Percentiles rank a stretch among this genome's conserved stretches.
phyloP scores from a whole-genome alignment of 2,113 vertebrate genomes.

The Sinocyclocheilus maitianheensis region DNA sequence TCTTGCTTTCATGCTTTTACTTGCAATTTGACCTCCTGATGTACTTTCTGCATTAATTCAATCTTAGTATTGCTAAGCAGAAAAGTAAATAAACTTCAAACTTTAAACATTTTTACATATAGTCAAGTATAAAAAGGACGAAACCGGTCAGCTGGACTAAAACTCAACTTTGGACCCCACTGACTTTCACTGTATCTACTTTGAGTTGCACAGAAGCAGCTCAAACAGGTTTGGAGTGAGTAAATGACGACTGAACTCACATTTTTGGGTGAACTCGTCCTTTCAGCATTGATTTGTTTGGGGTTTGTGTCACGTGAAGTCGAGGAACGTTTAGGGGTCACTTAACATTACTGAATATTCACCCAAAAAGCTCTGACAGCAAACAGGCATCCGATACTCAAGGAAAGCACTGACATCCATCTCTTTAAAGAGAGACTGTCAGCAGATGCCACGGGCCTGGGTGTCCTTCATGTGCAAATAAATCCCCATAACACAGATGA shows the following conservation, averaged over 20 bases:
- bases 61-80: too few species aligned
- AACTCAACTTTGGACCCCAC: too few species aligned
- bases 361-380: not conserved
- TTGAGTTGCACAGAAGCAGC: not conserved
- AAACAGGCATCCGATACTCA: constrained; percentile 28
- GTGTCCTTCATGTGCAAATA: constrained; percentile 46
- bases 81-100: too few species aligned
- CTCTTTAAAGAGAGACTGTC: constrained; percentile 42
- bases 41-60: too few species aligned
- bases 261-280: not conserved
- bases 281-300: constrained; percentile 19
- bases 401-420: constrained; percentile 25
- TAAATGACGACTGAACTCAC: not conserved
- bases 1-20: too few species aligned
- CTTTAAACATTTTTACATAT: not conserved
- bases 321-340: constrained; percentile 1
- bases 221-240: not conserved
- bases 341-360: not conserved
- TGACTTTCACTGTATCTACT: too few species aligned
- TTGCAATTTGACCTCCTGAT: too few species aligned
- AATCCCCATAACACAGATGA: constrained; percentile 60
- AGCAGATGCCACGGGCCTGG: constrained; percentile 22
- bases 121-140: not conserved
- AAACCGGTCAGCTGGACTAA: not conserved
- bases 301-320: not conserved